phyloP scores from a whole-genome alignment of 2,113 vertebrate species.

The Sinocyclocheilus maitianheensis region DNA sequence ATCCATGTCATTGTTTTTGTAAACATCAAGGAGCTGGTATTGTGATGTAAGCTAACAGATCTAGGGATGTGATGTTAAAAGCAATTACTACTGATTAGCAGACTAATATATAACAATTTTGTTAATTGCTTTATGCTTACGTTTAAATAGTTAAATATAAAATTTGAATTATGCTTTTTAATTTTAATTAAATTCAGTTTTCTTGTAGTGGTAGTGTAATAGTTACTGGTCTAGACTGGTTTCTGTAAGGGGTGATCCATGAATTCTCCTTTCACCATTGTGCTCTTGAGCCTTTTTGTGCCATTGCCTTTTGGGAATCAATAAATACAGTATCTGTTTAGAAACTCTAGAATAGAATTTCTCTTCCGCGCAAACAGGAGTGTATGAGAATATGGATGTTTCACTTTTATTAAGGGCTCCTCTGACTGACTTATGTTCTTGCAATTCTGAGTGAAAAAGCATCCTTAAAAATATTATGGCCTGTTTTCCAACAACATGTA shows the following conservation, averaged over 20 bases:
- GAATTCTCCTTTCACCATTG: not conserved
- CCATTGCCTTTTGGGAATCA: not conserved
- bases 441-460: not conserved
- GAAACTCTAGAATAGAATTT: not conserved
- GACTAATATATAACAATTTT: not conserved
- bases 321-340: not conserved
- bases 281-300: not conserved
- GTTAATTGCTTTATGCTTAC: not conserved
- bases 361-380: not conserved
- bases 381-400: not conserved
- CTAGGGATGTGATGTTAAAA: not conserved
- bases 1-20: conserved; percentile 63
- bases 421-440: not conserved
- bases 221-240: no score
- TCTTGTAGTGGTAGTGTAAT: not conserved
- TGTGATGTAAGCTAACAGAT: not conserved
- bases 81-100: not conserved
- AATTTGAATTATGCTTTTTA: not conserved
- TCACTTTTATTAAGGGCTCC: not conserved
- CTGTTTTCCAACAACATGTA: not conserved
- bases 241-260: not conserved
- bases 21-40: conserved; percentile 18
- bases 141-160: not conserved
- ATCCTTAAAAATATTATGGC: not conserved
- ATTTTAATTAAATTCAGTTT: not conserved